Base-by-base conservation (phyloP, 2,797 vertebrate genomes). In the Oophaga sylvatica region DNA sequence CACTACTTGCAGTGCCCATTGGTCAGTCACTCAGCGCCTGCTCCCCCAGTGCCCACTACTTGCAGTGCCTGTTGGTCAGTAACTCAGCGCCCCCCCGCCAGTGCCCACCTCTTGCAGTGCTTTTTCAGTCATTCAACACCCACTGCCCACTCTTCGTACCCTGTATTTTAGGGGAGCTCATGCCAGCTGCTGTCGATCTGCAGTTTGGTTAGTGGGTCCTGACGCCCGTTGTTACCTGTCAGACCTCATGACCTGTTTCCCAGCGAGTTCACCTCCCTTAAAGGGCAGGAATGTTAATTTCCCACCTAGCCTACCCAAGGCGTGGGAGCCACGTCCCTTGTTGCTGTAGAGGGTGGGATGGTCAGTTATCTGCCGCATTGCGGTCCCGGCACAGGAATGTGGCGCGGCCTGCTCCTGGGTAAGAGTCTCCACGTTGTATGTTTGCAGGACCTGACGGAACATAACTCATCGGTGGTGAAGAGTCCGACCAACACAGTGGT, bases 401-500 rank as follows among this genome's bases (percentile, higher is more conserved):
- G 29, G 31, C 20, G 67, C 6, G n/a, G 67, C 67, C 15, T 70
- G 29, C 29, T 26, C 31, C 31, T 31, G 9, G 41, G 2, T 41
- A 76, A 11, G 17, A 9, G 22, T 41, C 35, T 68, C 53, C 22
- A 19, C 41, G 19, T 65, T 93, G 91, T 90, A 19, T 22, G 5
- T 90, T 84, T 10, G 48, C 94, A 99, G 97, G 97, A 96, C 88
- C 94, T 95, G 90, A 97, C 95, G 0, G 97, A 98, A 90, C 91
- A 95, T 92, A 99, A 99, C 90, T 96, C 97, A 0, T 97, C 98
- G n/a, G 93, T 96, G 3, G 94, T 96, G 17, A 96, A 97, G 91
- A 99, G 97, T 93, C 96, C 95, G 91, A 99, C 97, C 81, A 99
- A 99, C 94, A 99, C 97, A 0, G 96, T 95, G 17, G 94, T 96